Evolutionary conservation across 2,888 invertebrate genomes (phyloP).

Genomic region (Ophion slaviceki): DNA sequence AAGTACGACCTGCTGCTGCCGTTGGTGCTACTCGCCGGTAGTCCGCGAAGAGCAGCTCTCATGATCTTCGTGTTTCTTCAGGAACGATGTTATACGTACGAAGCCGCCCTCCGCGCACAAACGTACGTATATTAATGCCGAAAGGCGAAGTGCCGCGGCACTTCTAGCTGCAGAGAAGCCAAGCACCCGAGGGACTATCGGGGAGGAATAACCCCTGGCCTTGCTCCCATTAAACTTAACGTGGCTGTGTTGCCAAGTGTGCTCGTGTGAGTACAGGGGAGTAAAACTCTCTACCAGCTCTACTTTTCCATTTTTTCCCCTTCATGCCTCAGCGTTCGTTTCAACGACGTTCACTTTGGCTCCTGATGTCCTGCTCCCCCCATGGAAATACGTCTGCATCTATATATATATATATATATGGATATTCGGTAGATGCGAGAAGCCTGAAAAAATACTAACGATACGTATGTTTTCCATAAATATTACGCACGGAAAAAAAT

Average conservation of each 20-base stretch:
- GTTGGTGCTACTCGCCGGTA: slow-evolving; percentile 54
- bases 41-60: slow-evolving; percentile 54
- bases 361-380: too few species aligned
- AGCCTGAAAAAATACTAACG: not conserved
- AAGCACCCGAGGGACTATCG: slow-evolving; percentile 62
- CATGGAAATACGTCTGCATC: too few species aligned
- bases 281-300: slow-evolving; percentile 18
- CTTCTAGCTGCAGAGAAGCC: slow-evolving; percentile 32
- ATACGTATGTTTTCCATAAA: not conserved
- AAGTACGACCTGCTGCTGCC: slow-evolving; percentile 60
- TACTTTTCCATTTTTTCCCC: not conserved
- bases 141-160: slow-evolving; percentile 60
- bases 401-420: too few species aligned
- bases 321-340: not conserved
- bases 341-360: too few species aligned
- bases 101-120: slow-evolving; percentile 44
- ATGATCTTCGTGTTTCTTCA: slow-evolving; percentile 52
- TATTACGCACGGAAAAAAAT: slow-evolving; percentile 10
- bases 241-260: slow-evolving; percentile 50
- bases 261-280: slow-evolving; percentile 23
- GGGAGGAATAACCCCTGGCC: slow-evolving; percentile 69
- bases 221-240: slow-evolving; percentile 69
- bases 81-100: slow-evolving; percentile 48
- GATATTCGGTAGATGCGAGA: too few species aligned
- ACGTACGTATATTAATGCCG: slow-evolving; percentile 71